Conservation (phyloP, 2,888 invertebrate species). For the Drosophila villosipedis region DNA sequence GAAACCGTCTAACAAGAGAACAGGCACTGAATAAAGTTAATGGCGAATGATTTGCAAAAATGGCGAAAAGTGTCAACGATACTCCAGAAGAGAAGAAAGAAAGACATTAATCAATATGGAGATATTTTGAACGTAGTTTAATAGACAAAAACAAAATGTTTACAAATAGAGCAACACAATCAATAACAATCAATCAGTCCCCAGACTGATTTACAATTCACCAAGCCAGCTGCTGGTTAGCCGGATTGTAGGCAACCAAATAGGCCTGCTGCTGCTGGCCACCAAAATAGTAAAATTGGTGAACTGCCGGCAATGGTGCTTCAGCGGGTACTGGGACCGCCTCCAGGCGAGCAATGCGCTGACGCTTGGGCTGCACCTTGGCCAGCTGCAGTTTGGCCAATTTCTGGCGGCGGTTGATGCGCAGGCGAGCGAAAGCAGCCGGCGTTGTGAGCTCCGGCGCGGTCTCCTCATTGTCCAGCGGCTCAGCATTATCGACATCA, state of each 20-base stretch:
- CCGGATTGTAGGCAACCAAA: conserved; percentile 63
- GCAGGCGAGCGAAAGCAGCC: conserved; percentile 54
- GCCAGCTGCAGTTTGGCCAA: conserved; percentile 58
- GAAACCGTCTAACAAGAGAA: conserved; percentile 23
- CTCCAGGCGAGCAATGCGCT: conserved; percentile 69
- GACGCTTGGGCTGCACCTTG: conserved; percentile 44
- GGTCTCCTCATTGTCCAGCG: conserved; percentile 40
- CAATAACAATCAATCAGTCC: conserved; percentile 29
- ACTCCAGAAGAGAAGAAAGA: neutral
- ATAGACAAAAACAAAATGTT: conserved; percentile 22
- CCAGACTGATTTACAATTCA: conserved; percentile 27
- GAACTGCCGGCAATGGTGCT: conserved; percentile 40
- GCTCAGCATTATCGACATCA: conserved; percentile 59
- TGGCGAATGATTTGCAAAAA: conserved; percentile 54
- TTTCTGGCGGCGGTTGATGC: conserved; percentile 54
- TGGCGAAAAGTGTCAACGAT: conserved; percentile 20
- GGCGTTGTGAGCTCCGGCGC: conserved; percentile 46
- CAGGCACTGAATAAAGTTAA: conserved; percentile 28
- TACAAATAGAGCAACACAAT: conserved; percentile 9
- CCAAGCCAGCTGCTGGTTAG: conserved; percentile 70
- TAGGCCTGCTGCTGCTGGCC: conserved; percentile 72
- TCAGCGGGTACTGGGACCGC: conserved; percentile 48
- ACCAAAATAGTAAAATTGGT: conserved; percentile 67
- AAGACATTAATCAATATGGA: conserved; percentile 2
- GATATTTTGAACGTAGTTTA: conserved; percentile 33